Evolutionary conservation across 2,888 invertebrate genomes (phyloP).

Genomic region (Meteorus colon): DNA sequence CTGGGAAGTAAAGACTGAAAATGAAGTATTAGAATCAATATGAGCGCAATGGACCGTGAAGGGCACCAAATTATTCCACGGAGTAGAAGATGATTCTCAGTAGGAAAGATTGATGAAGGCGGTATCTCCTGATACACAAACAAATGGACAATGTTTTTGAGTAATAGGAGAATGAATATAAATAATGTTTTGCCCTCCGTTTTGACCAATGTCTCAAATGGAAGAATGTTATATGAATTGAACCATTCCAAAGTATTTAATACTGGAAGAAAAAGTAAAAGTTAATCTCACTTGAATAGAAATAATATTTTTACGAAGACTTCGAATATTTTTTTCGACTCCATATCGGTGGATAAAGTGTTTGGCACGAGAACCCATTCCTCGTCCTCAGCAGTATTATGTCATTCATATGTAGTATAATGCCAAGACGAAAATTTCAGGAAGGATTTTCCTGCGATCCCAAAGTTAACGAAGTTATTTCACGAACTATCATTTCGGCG

Average conservation of each 20-base stretch:
- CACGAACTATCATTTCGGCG: slow-evolving; percentile 97
- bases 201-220: not conserved
- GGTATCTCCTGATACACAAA: not conserved
- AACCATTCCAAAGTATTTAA: slow-evolving; percentile 30
- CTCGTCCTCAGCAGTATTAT: not conserved
- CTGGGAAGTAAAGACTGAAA: too few species aligned
- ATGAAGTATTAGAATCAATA: not conserved
- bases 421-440: slow-evolving; percentile 54
- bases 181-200: not conserved
- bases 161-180: not conserved
- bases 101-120: not conserved
- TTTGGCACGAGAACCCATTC: slow-evolving; percentile 35
- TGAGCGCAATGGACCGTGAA: not conserved
- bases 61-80: not conserved
- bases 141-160: not conserved
- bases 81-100: not conserved
- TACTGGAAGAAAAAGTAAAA: slow-evolving; percentile 48
- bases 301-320: slow-evolving; percentile 42
- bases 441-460: slow-evolving; percentile 67
- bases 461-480: slow-evolving; percentile 92
- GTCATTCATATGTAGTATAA: slow-evolving; percentile 37
- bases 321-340: not conserved
- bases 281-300: slow-evolving; percentile 58
- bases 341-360: not conserved
- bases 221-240: not conserved